phyloP scores from a whole-genome alignment of 2,888 invertebrate species.

The Tubiluchus corallicola region DNA sequence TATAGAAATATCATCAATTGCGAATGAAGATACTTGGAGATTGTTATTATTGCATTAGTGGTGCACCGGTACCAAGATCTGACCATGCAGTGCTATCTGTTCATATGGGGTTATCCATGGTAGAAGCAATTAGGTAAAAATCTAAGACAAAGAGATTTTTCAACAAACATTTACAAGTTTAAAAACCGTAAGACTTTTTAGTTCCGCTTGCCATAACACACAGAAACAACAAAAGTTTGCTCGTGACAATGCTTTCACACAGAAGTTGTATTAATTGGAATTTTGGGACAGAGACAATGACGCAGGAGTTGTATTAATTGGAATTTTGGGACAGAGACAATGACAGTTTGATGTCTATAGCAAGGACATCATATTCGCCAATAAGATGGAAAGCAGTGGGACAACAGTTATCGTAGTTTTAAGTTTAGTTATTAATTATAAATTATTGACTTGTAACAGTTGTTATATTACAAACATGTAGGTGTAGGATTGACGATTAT shows the following conservation, averaged over 20 bases:
- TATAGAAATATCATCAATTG: slow-evolving; percentile 74
- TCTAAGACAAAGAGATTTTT: neutral
- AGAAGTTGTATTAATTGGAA: too few relatives aligned
- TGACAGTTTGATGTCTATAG: slow-evolving; percentile 97
- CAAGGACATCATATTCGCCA: slow-evolving; percentile 81
- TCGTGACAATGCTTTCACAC: too few relatives aligned
- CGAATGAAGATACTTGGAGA: slow-evolving; percentile 89
- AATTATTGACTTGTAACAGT: too few relatives aligned
- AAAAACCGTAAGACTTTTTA: too few relatives aligned
- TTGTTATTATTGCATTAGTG: slow-evolving; percentile 39
- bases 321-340: slow-evolving; percentile 78
- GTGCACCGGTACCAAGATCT: slow-evolving; percentile 33
- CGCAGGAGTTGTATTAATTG: slow-evolving; percentile 80
- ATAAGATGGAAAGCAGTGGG: slow-evolving; percentile 93
- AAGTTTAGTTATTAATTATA: too few relatives aligned
- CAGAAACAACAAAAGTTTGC: too few relatives aligned
- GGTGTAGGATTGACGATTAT: too few relatives aligned
- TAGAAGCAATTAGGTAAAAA: slow-evolving; percentile 81
- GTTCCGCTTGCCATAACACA: too few relatives aligned
- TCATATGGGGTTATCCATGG: slow-evolving; percentile 90
- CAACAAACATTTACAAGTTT: too few relatives aligned
- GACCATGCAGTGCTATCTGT: slow-evolving; percentile 84
- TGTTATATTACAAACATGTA: too few relatives aligned
- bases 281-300: too few relatives aligned
- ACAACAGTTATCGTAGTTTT: too few relatives aligned